Evolutionary conservation across 2,888 invertebrate genomes (phyloP), one percentile per base, ranked within the genome.

Genomic region (Drosophila merina): DNA sequence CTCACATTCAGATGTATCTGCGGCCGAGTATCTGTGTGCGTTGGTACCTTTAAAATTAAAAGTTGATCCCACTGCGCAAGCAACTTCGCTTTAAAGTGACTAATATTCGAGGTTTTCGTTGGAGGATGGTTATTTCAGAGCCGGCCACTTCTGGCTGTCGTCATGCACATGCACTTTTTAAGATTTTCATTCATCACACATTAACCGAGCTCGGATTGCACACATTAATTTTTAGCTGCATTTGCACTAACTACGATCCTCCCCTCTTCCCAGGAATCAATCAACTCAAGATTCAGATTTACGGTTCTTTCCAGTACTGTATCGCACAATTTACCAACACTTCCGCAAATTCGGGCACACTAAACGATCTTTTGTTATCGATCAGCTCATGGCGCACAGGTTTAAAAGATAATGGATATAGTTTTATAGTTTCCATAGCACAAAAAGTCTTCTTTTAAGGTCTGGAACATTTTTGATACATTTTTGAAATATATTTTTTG

Each of bases 181-280:
- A 4, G n/a, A 14, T n/a, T 62, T 62, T 62, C 60, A 62, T 62
- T 62, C 60, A 62, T 62, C 48, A 31, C 60, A 40, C 25, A 42
- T 25, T 60, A 31, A 38, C 31, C 7, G 31, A 40, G 40, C 59
- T 36, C 38, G 36, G 10, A 60, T 36, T 59, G 36, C 36, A 40
- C 14, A 60, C 63, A 47, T 60, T 60, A 38, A 58, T 38, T 31
- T 47, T 10, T 45, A 58, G 59, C 59, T 60, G 50, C 48, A 38
- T 58, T 51, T 42, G 57, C 49, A 49, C 57, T 52, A 57, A 57
- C 57, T 54, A 51, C 55, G 57, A 57, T 57, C 57, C 57, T 40
- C 12, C 12, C 28, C 52, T 30, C 52, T 42, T 40, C 38, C n/a
- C 38, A 0, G 20, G 9, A 42, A 28, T 28, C 52, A 52, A 40